Conservation (phyloP, 1,140 invertebrate species). For the Globodera ellingtonae region DNA sequence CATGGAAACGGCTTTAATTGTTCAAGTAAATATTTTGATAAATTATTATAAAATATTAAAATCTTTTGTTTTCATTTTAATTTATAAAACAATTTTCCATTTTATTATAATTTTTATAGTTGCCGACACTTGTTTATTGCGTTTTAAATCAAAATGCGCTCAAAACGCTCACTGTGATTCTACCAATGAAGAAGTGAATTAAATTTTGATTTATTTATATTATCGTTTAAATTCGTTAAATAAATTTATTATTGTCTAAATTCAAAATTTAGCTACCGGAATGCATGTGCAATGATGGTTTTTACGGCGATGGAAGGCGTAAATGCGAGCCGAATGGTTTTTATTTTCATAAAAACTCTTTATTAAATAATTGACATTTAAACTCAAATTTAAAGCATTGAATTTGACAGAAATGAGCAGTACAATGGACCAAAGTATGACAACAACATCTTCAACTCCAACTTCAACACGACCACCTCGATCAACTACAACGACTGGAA, state of each 20-base stretch:
- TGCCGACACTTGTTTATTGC: slow-evolving; percentile 44
- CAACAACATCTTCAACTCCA: neutral
- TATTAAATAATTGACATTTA: neutral
- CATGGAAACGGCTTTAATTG: slow-evolving; percentile 52
- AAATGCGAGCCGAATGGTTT: slow-evolving; percentile 31
- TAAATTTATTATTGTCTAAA: neutral
- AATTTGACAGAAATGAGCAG: neutral
- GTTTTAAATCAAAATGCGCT: slow-evolving; percentile 49
- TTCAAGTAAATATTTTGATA: slow-evolving; percentile 25
- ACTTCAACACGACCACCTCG: neutral
- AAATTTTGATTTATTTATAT: neutral
- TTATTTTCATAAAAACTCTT: neutral
- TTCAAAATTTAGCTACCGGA: slow-evolving; percentile 35
- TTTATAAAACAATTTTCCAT: slow-evolving; percentile 17
- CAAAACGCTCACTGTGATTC: slow-evolving; percentile 49
- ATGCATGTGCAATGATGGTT: slow-evolving; percentile 56
- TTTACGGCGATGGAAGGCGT: slow-evolving; percentile 54
- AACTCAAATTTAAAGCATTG: neutral
- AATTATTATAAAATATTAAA: slow-evolving; percentile 14
- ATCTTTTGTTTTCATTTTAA: neutral
- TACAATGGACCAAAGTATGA: neutral
- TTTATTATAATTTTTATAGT: slow-evolving; percentile 43
- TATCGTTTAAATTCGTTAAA: neutral
- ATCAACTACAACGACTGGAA: neutral
- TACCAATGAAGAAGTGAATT: slow-evolving; percentile 23